Conservation (phyloP, 2,113 vertebrate genomes). For the Anoplopoma fimbria region DNA sequence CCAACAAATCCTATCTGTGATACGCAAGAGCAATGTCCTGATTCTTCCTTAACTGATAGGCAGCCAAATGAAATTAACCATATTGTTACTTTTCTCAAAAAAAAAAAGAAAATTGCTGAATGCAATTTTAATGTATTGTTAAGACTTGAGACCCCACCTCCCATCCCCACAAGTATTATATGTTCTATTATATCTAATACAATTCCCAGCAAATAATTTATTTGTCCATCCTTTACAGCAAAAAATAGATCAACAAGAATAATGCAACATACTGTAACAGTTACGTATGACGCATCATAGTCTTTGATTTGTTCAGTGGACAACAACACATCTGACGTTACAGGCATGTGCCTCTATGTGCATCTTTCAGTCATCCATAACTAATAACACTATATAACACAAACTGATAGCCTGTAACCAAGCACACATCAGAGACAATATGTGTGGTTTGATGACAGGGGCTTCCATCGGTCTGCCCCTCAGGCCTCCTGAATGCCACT, state of each 20-base stretch:
- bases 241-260: conserved; percentile 77
- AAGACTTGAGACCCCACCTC: conserved; percentile 83
- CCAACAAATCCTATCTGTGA: conserved; percentile 75
- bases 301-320: conserved; percentile 69
- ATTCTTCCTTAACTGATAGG: conserved; percentile 77
- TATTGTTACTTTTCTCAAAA: conserved; percentile 54
- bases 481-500: conserved; percentile 79
- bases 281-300: conserved; percentile 59
- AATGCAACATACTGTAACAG: conserved; percentile 73
- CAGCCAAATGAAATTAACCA: conserved; percentile 67
- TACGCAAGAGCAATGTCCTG: conserved; percentile 77
- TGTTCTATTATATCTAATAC: conserved; percentile 74
- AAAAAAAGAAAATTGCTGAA: conserved; percentile 73
- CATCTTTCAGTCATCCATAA: conserved; percentile 83
- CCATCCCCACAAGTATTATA: conserved; percentile 69
- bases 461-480: background rate
- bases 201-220: conserved; percentile 79
- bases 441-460: conserved; percentile 25
- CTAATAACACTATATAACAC: conserved; percentile 32
- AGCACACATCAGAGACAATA: conserved; percentile 34
- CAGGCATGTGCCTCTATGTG: conserved; percentile 51
- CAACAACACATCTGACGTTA: conserved; percentile 69
- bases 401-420: conserved; percentile 34
- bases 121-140: conserved; percentile 79
- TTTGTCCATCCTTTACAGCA: conserved; percentile 79